Conservation (phyloP, 92 coral and sea anemone genomes). For the Umimayanthus kanabou region DNA sequence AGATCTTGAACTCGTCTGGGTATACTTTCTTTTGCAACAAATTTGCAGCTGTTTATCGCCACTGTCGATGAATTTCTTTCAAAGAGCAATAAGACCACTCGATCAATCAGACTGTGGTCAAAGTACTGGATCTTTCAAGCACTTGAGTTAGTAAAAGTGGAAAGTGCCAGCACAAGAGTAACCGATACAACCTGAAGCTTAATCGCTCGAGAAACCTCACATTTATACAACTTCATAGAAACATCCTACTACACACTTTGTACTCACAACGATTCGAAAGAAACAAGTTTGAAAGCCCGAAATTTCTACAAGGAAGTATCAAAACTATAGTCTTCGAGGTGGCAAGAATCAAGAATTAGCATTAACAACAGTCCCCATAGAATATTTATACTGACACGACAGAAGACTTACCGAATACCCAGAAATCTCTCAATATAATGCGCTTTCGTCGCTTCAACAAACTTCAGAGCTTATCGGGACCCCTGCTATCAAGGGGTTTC, state of each 20-base stretch:
- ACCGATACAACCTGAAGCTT: no score
- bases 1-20: neutral
- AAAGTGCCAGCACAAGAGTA: neutral
- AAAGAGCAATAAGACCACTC: neutral
- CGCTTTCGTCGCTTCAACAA: conserved; percentile 9
- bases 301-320: conserved; percentile 1
- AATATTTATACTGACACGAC: neutral
- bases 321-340: neutral
- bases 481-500: neutral
- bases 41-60: neutral
- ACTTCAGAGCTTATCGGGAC: neutral
- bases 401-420: conserved; percentile 14
- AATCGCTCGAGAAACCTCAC: neutral
- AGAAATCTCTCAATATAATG: neutral
- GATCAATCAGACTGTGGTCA: conserved; percentile 7
- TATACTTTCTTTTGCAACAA: neutral
- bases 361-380: neutral
- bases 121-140: neutral
- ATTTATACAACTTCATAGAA: neutral
- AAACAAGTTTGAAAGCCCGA: neutral
- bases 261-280: neutral
- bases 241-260: neutral
- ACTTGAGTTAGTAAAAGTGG: neutral
- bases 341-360: neutral
- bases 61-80: neutral